These are phyloP conservation scores for Lontra canadensis DNA, from an alignment of 2,113 vertebrate genomes.

Conservation along the genomic window DNA sequence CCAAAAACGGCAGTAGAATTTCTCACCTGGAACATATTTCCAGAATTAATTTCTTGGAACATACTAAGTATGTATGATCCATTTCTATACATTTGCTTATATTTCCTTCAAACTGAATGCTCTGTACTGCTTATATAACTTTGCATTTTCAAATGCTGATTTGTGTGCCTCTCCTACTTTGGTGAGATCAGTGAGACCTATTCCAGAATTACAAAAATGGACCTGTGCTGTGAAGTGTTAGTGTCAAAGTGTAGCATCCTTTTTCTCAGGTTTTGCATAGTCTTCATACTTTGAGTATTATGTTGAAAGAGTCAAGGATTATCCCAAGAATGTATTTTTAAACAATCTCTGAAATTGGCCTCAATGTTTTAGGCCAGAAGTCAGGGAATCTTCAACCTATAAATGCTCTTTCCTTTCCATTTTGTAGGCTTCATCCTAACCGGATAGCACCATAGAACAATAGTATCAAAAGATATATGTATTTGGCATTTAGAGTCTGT, in stretches of 20 bases:
- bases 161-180: neutral
- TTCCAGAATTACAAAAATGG: neutral
- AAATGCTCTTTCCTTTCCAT: neutral
- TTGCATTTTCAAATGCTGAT: neutral
- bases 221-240: neutral
- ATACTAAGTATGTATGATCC: neutral
- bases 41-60: neutral
- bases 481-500: neutral
- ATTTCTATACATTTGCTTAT: neutral
- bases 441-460: neutral
- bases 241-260: neutral
- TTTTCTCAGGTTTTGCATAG: neutral
- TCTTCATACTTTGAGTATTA: neutral
- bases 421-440: neutral
- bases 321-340: neutral
- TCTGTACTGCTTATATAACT: neutral
- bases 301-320: neutral
- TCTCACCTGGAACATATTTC: neutral
- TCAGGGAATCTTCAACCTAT: neutral
- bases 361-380: neutral
- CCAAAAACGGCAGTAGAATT: neutral
- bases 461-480: neutral
- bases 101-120: neutral
- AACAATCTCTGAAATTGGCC: neutral
- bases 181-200: neutral